Evolutionary conservation across 2,888 invertebrate genomes (phyloP).

Genomic region (Athalia cordata): DNA sequence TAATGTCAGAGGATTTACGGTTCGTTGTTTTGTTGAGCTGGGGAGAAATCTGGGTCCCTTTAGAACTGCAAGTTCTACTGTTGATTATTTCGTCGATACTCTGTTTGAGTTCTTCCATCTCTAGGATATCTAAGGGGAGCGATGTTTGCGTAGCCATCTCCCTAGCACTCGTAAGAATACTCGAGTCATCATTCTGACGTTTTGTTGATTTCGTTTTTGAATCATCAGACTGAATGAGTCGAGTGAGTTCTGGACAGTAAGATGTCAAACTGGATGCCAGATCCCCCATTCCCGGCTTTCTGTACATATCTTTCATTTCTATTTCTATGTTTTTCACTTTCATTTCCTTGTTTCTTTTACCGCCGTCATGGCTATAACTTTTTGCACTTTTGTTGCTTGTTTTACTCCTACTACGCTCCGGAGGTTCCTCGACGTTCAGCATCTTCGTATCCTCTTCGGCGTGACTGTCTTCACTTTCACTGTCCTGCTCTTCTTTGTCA

Average conservation of each 20-base stretch:
- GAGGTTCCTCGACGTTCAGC: conserved; percentile 55
- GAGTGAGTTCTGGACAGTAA: conserved; percentile 64
- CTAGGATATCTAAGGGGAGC: conserved; percentile 68
- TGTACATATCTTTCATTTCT: conserved; percentile 59
- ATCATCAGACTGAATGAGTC: conserved; percentile 62
- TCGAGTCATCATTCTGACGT: conserved; percentile 53
- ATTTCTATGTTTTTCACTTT: conserved; percentile 60
- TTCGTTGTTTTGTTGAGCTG: conserved; percentile 64
- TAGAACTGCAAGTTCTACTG: conserved; percentile 67
- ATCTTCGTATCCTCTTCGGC: conserved; percentile 67
- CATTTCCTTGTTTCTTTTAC: conserved; percentile 59
- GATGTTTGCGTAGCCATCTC: conserved; percentile 72
- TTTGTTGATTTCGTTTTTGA: conserved; percentile 27
- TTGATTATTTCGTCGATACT: conserved; percentile 71
- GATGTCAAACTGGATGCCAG: conserved; percentile 66
- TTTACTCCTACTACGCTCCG: conserved; percentile 64
- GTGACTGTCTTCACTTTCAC: conserved; percentile 66
- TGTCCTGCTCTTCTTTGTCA: conserved; percentile 65
- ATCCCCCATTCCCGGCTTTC: conserved; percentile 62
- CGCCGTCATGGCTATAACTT: conserved; percentile 55
- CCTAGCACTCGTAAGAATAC: conserved; percentile 54
- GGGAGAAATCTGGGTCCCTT: conserved; percentile 69
- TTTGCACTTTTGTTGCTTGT: conserved; percentile 62
- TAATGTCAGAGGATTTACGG: conserved; percentile 48
- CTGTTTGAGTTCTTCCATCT: conserved; percentile 71